Conservation (phyloP, 1,140 invertebrate species). For the Planococcus citri region DNA sequence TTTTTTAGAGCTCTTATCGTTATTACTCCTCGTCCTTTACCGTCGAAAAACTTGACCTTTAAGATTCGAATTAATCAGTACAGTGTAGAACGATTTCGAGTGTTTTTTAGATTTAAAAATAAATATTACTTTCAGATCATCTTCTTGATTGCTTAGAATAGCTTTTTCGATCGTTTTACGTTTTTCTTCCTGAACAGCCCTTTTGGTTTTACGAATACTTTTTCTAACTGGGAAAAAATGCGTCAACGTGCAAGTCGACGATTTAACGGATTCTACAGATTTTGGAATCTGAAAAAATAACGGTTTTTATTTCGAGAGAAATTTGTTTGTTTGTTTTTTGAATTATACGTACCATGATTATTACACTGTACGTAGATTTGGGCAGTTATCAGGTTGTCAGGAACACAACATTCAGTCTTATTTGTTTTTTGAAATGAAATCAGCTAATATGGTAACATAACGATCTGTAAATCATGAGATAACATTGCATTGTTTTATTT, state of each 20-base stretch:
- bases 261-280: background rate
- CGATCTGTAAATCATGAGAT: no score
- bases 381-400: no score
- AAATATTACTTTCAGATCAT: slow-evolving; percentile 59
- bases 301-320: no score
- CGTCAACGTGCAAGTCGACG: slow-evolving; percentile 41
- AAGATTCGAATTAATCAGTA: background rate
- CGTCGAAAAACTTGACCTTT: slow-evolving; percentile 50
- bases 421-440: no score
- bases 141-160: slow-evolving; percentile 60
- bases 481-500: no score
- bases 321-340: no score
- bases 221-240: slow-evolving; percentile 82
- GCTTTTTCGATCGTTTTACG: slow-evolving; percentile 63
- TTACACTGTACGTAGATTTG: no score
- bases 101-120: slow-evolving; percentile 12
- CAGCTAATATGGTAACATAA: no score
- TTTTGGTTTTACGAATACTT: slow-evolving; percentile 73
- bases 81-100: background rate
- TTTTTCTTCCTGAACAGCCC: slow-evolving; percentile 70
- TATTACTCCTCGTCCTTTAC: slow-evolving; percentile 65
- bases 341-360: no score
- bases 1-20: slow-evolving; percentile 61
- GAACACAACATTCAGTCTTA: no score
- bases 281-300: no score